phyloP scores from a whole-genome alignment of 2,888 invertebrate species.

The Stenodema calcarata region DNA sequence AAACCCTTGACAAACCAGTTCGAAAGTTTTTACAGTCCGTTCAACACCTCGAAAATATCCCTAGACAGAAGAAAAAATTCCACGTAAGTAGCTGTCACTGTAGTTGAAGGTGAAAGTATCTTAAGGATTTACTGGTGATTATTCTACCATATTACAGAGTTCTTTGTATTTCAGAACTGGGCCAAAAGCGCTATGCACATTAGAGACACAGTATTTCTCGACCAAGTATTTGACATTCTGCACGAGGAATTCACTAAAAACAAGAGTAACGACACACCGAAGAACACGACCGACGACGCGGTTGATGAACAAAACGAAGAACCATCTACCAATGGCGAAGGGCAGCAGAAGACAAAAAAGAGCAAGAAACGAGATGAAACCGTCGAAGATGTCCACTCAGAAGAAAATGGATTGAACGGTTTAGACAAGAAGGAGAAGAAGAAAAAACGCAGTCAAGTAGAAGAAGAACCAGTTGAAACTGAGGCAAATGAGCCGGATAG shows the following conservation, averaged over 20 bases:
- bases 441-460: neutral
- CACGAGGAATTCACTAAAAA: neutral
- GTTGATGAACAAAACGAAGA: neutral
- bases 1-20: neutral
- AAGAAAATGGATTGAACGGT: neutral
- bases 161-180: conserved; percentile 27
- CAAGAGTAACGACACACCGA: neutral
- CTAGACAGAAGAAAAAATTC: conserved; percentile 51
- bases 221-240: neutral
- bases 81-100: neutral
- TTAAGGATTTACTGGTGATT: no score
- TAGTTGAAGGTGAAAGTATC: no score
- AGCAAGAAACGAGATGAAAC: neutral
- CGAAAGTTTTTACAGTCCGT: conserved; percentile 31
- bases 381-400: neutral
- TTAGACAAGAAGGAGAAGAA: neutral
- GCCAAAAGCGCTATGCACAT: neutral
- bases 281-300: neutral
- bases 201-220: neutral
- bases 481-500: neutral
- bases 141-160: neutral
- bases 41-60: conserved; percentile 47
- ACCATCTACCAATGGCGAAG: neutral
- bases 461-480: neutral
- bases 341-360: neutral